Evolutionary conservation across 2,888 invertebrate genomes (phyloP).

Genomic region (Laspeyria flexula): DNA sequence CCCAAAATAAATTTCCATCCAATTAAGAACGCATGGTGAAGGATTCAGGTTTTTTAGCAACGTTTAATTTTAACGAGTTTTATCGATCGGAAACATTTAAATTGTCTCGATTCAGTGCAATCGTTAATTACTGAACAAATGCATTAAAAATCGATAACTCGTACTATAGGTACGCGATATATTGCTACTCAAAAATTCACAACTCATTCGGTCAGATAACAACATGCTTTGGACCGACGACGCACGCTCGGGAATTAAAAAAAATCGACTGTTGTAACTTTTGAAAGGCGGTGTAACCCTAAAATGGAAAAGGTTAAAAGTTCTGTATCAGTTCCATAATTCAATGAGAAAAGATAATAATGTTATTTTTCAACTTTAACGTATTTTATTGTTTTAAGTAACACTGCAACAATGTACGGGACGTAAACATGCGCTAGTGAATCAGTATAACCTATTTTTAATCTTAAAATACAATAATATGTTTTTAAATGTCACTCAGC

Average conservation of each 20-base stretch:
- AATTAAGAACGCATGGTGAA: conserved; percentile 46
- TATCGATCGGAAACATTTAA: conserved; percentile 68
- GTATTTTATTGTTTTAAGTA: conserved; percentile 48
- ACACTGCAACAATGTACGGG: conserved; percentile 39
- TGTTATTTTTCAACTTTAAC: conserved; percentile 51
- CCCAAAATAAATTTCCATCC: conserved; percentile 36
- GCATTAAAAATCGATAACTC: conserved; percentile 49
- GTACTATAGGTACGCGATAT: conserved; percentile 45
- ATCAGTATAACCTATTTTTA: conserved; percentile 8
- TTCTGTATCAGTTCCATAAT: conserved; percentile 58
- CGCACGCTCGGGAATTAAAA: conserved; percentile 41
- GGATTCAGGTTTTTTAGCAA: conserved; percentile 42
- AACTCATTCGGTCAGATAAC: conserved; percentile 50
- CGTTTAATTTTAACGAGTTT: conserved; percentile 58
- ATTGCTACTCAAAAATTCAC: conserved; percentile 45
- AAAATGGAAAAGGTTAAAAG: conserved; percentile 60
- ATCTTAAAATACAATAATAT: conserved; percentile 8
- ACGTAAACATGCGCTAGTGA: conserved; percentile 34
- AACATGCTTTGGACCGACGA: conserved; percentile 29
- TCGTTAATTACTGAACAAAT: conserved; percentile 54
- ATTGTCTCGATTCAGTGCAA: conserved; percentile 63
- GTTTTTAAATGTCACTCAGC: neutral
- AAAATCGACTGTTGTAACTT: conserved; percentile 33
- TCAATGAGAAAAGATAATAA: conserved; percentile 57
- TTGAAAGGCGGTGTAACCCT: conserved; percentile 49